These are phyloP conservation scores for Tetragonula clypearis DNA, from an alignment of 1,140 invertebrate genomes.

Conservation along the genomic window DNA sequence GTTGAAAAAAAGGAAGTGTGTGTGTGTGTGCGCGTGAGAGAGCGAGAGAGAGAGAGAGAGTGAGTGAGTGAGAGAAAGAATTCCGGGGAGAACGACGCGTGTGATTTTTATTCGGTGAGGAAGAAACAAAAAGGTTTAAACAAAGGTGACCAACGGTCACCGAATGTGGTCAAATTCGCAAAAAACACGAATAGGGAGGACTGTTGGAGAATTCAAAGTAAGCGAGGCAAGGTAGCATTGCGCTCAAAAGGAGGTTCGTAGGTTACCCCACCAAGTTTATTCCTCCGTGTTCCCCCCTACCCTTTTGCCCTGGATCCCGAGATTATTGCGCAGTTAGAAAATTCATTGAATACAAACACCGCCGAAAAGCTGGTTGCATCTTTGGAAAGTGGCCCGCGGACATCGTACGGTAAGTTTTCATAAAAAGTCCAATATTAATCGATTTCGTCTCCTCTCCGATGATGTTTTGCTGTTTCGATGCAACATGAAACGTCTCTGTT, in stretches of 20 bases:
- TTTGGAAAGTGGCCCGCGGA: slow-evolving; percentile 30
- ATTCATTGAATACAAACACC: slow-evolving; percentile 48
- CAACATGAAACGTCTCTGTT: not conserved
- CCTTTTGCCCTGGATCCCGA: slow-evolving; percentile 68
- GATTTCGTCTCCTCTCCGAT: not conserved
- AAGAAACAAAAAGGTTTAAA: slow-evolving; percentile 17
- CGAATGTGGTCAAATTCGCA: slow-evolving; percentile 73
- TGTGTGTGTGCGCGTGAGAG: no score
- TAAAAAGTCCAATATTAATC: slow-evolving; percentile 7
- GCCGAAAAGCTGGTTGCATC: slow-evolving; percentile 28
- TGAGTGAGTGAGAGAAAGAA: slow-evolving; percentile 6
- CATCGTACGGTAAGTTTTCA: slow-evolving; percentile 37
- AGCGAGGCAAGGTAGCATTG: slow-evolving; percentile 70
- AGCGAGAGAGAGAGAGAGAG: not conserved
- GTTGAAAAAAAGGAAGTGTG: slow-evolving; percentile 35
- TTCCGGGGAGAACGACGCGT: slow-evolving; percentile 13
- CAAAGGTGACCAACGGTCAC: slow-evolving; percentile 71
- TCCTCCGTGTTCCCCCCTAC: slow-evolving; percentile 60
- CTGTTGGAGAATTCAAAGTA: slow-evolving; percentile 60
- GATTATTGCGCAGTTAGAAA: slow-evolving; percentile 75
- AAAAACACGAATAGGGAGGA: slow-evolving; percentile 63
- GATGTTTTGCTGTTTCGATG: not conserved
- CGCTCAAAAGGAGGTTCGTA: slow-evolving; percentile 52
- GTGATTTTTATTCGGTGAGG: slow-evolving; percentile 28
- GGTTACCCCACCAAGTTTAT: slow-evolving; percentile 63